Conservation (phyloP, 2,113 vertebrate species). For the Cepphus grylle region DNA sequence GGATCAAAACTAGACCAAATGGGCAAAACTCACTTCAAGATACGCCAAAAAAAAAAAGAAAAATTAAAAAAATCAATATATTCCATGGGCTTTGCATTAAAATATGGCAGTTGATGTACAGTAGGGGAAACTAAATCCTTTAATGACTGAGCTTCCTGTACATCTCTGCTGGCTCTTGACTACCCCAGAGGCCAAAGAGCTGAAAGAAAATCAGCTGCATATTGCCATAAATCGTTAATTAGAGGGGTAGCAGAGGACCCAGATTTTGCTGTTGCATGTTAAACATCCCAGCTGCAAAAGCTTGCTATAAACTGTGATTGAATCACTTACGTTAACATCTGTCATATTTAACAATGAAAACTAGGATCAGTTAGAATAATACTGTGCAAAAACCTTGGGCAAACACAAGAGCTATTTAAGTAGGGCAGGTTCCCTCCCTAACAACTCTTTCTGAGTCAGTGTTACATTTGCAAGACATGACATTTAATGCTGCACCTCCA, state of each 20-base stretch:
- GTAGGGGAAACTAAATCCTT: not conserved
- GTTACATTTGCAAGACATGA: not conserved
- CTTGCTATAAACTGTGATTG: not conserved
- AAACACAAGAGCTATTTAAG: not conserved
- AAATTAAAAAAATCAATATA: not conserved
- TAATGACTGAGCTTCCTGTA: not conserved
- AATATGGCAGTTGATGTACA: not conserved
- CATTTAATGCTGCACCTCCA: constrained; percentile 25
- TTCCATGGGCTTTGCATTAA: not conserved
- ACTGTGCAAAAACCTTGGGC: not conserved
- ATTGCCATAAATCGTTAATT: not conserved
- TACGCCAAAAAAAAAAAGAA: not conserved
- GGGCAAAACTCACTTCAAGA: not conserved
- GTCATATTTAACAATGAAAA: not conserved
- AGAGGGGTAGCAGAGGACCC: not conserved
- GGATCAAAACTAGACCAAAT: not conserved
- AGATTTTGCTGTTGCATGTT: not conserved
- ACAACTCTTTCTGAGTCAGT: not conserved
- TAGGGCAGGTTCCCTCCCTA: not conserved
- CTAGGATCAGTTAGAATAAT: not conserved
- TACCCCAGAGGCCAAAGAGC: not conserved
- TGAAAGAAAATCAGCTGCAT: not conserved
- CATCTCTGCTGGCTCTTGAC: not conserved
- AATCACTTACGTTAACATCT: not conserved
- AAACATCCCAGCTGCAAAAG: not conserved